Evolutionary conservation across 2,113 vertebrate species (phyloP), one percentile per base, ranked within the genome.

Genomic region (Pachypanchax playfairii): DNA sequence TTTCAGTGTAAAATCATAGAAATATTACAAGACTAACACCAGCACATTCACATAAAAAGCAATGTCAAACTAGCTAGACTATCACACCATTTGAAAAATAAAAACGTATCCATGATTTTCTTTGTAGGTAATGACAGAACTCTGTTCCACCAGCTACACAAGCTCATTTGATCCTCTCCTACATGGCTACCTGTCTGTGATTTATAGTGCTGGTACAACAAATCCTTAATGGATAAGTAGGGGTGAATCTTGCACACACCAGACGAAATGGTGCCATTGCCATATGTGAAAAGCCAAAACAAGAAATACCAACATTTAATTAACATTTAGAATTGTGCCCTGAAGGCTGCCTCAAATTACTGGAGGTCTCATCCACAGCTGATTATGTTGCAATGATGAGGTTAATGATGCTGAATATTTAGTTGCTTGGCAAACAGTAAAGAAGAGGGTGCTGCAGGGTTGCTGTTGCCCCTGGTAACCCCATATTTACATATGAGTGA

Each of bases 301-400:
- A 80, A 84, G 65, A 73, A 29, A 36, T 65, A 80, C 75, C 76
- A 84, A 76, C 76, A 82, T 80, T 89, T 88, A 85, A 89, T 89
- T 84, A 88, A 84, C 72, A 73, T 79, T 84, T 85, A 67, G 83
- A 85, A 86, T 77, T 83, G 80, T 82, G 82, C 76, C 85, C 85
- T 56, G 58, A 87, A 86, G 82, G 78, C 73, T 68, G 75, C 53
- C 82, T 77, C 62, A 44, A 73, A 77, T 80, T 85, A 79, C 78
- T 49, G 65, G 74, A 54, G 35, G 79, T 75, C 79, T 80, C 81
- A 77, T 87, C 73, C 57, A 46, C 60, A 24, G 66, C 75, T 85
- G 80, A 88, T 88, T 86, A 80, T 62, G 75, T 74, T 38, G 68
- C 70, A 69, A 80, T 85, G 83, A 88, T 83, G 79, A 85, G 79